phyloP scores from a whole-genome alignment of 2,113 vertebrate genomes.

The Clupea harengus region DNA sequence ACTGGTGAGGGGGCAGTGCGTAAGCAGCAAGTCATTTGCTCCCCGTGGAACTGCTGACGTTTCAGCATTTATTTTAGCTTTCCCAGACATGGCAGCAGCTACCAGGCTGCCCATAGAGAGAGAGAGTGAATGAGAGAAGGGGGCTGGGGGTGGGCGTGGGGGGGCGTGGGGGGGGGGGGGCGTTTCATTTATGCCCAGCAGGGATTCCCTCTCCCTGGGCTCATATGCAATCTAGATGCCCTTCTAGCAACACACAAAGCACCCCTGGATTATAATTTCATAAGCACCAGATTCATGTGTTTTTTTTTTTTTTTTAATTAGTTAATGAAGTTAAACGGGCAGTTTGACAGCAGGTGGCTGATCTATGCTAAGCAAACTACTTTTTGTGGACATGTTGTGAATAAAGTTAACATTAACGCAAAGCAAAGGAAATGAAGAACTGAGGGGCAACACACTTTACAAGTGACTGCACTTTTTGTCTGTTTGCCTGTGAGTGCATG shows the following conservation, averaged over 20 bases:
- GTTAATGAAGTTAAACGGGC: neutral
- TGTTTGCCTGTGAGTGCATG: neutral
- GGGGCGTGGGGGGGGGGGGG: no score
- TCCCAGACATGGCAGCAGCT: neutral
- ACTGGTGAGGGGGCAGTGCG: neutral
- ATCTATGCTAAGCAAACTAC: neutral
- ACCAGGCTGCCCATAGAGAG: neutral
- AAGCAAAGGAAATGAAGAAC: neutral
- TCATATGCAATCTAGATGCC: neutral
- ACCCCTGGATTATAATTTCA: neutral
- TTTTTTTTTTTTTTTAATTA: neutral
- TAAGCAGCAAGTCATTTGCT: neutral
- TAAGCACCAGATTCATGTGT: neutral
- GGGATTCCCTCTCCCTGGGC: neutral
- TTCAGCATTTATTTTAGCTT: neutral
- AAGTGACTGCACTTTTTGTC: neutral
- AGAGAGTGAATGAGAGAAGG: no score
- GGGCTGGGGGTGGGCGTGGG: no score
- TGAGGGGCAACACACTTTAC: neutral
- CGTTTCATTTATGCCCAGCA: neutral
- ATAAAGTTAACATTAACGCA: neutral
- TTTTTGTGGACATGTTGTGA: neutral
- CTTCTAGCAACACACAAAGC: neutral
- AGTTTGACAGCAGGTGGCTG: neutral
- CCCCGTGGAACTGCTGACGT: conserved; percentile 1